These are phyloP conservation scores for Rattus norvegicus DNA, from an alignment of 2,113 vertebrate species.

Conservation along the genomic window GRCr8 NC_086030.1:30397501-30398000, in stretches of 20 bases:
- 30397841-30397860: constrained; percentile 41
- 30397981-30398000: constrained; percentile 78
- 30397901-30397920: neutral
- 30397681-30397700: constrained; percentile 84
- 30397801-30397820: constrained; percentile 65
- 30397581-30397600: constrained; percentile 84
- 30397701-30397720: constrained; percentile 86
- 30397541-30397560: constrained; percentile 10
- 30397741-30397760: constrained; percentile 75
- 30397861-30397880: constrained; percentile 53
- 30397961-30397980: constrained; percentile 79
- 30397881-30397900: constrained; percentile 48
- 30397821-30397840: constrained; percentile 62
- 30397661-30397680: constrained; percentile 79
- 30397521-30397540: constrained; percentile 65
- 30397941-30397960: constrained; percentile 67
- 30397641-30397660: constrained; percentile 61
- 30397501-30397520: neutral
- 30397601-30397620: constrained; percentile 84
- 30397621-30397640: constrained; percentile 66
- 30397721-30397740: constrained; percentile 73
- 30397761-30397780: constrained; percentile 65
- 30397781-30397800: constrained; percentile 70
- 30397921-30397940: constrained; percentile 26
- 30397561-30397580: constrained; percentile 79